Evolutionary conservation across 1,140 invertebrate genomes (phyloP).

Genomic region (Ridgeia piscesae): DNA sequence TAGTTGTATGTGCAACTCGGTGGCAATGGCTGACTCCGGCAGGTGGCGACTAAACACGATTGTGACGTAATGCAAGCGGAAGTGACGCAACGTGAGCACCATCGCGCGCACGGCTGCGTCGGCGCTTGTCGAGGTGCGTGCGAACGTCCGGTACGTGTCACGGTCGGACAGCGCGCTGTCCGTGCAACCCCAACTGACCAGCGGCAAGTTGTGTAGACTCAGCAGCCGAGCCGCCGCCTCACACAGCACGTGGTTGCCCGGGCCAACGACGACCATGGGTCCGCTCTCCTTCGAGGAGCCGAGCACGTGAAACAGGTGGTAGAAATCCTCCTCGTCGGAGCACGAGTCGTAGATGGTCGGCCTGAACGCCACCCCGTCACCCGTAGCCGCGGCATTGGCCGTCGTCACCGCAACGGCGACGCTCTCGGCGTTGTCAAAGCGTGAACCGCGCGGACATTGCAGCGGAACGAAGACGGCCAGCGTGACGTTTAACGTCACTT

Average conservation of each 20-base stretch:
- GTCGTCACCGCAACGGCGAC: not conserved
- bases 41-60: not conserved
- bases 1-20: not conserved
- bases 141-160: not conserved
- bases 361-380: not conserved
- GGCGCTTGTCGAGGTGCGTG: not conserved
- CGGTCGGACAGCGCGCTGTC: slow-evolving; percentile 8
- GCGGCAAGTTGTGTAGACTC: not conserved
- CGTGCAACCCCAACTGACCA: not conserved
- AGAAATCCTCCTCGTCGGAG: not conserved
- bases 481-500: not conserved
- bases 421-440: not conserved
- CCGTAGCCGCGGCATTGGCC: not conserved
- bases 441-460: not conserved
- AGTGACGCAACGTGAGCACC: not conserved
- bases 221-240: not conserved
- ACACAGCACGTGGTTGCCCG: slow-evolving; percentile 11
- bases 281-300: not conserved
- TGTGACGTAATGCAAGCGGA: slow-evolving; percentile 10
- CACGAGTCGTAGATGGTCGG: not conserved
- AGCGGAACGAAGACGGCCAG: not conserved
- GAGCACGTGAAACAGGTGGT: not conserved
- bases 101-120: not conserved
- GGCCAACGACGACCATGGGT: not conserved
- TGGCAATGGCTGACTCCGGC: not conserved